Evolutionary conservation across 2,113 vertebrate species (phyloP).

Genomic region (Scopus umbretta): DNA sequence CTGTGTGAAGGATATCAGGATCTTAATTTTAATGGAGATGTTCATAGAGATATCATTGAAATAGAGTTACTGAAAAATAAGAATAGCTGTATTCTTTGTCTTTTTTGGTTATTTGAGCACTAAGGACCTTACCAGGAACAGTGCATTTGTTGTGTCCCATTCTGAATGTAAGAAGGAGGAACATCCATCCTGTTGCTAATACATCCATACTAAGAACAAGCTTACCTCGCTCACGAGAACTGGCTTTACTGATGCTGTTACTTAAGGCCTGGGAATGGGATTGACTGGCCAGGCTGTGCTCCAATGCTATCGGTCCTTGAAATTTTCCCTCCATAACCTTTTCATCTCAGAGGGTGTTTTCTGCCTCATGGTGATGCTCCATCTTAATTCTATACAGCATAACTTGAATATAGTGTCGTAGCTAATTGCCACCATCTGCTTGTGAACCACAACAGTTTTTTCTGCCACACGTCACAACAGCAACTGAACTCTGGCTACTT

Average conservation of each 20-base stretch:
- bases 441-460: neutral
- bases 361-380: neutral
- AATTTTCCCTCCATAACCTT: neutral
- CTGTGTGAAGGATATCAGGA: neutral
- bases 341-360: neutral
- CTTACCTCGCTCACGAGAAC: neutral
- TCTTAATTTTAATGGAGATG: neutral
- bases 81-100: neutral
- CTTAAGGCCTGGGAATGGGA: neutral
- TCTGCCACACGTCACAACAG: neutral
- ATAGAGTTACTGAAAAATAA: neutral
- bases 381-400: neutral
- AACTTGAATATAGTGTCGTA: neutral
- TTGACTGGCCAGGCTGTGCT: neutral
- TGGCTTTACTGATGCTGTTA: neutral
- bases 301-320: neutral
- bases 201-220: neutral
- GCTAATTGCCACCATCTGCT: neutral
- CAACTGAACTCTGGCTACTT: neutral
- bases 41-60: neutral
- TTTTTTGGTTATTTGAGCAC: neutral
- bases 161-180: neutral
- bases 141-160: neutral
- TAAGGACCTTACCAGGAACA: neutral
- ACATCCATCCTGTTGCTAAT: neutral